phyloP scores from a whole-genome alignment of 1,140 invertebrate species.

The Maniola jurtina region DNA sequence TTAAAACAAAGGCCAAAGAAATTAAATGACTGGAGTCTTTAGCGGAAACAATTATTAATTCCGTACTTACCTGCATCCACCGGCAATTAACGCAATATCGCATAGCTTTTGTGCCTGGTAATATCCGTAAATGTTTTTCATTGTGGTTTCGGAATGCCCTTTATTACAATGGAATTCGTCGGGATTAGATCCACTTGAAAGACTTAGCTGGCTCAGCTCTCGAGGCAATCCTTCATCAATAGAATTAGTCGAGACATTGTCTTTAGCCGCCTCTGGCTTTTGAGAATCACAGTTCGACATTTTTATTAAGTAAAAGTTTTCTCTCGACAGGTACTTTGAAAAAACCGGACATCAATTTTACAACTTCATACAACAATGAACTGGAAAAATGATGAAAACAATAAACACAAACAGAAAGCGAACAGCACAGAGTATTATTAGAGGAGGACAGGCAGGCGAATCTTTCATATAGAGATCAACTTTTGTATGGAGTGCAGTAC shows the following conservation, averaged over 20 bases:
- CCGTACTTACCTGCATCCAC: conserved; percentile 80
- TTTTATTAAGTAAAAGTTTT: conserved; percentile 10
- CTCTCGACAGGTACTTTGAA: neutral
- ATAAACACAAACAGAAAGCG: too few species aligned
- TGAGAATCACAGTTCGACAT: conserved; percentile 70
- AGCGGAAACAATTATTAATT: conserved; percentile 1
- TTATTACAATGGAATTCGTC: conserved; percentile 89
- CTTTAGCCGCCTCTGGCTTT: conserved; percentile 61
- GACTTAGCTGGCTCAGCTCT: conserved; percentile 79
- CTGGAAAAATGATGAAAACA: too few species aligned
- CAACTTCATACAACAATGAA: too few species aligned
- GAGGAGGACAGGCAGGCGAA: too few species aligned
- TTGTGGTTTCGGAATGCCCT: conserved; percentile 88
- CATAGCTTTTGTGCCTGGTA: conserved; percentile 88
- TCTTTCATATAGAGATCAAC: too few species aligned
- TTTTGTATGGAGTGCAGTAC: too few species aligned
- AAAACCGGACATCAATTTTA: neutral
- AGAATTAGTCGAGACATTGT: conserved; percentile 70
- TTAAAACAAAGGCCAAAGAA: conserved; percentile 18
- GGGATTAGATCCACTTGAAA: conserved; percentile 76
- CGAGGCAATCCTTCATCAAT: conserved; percentile 77
- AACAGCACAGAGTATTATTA: too few species aligned
- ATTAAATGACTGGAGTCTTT: neutral
- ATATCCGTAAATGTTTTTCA: conserved; percentile 90
- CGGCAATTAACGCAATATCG: conserved; percentile 88